Percentiles rank a stretch among this genome's conserved stretches.
phyloP scores from a whole-genome alignment of 2,797 vertebrate species.

The Pempheris klunzingeri region DNA sequence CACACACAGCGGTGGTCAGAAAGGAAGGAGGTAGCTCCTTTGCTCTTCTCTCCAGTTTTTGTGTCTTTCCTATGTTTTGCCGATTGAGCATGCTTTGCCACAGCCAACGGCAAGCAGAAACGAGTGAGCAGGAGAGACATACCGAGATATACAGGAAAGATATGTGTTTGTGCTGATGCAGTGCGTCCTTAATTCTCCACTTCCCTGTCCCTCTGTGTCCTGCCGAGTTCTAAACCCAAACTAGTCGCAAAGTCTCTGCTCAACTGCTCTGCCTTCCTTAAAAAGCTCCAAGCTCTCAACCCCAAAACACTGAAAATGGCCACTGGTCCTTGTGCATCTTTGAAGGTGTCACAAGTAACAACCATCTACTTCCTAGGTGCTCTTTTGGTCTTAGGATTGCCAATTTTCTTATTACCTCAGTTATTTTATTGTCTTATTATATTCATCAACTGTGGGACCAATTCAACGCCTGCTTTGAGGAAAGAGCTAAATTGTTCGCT shows the following conservation, averaged over 20 bases:
- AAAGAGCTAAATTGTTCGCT: slow-evolving; percentile 9
- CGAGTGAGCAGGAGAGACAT: slow-evolving; percentile 73
- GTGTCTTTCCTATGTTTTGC: slow-evolving; percentile 68
- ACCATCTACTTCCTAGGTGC: slow-evolving; percentile 7
- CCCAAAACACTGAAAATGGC: background rate
- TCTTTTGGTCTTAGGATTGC: slow-evolving; percentile 26
- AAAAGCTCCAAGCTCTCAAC: slow-evolving; percentile 1
- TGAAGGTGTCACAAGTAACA: slow-evolving; percentile 15
- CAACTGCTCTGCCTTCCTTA: slow-evolving; percentile 41
- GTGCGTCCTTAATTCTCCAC: slow-evolving; percentile 22
- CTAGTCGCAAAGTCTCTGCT: slow-evolving; percentile 50
- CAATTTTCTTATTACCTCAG: slow-evolving; percentile 6
- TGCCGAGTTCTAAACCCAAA: slow-evolving; percentile 21
- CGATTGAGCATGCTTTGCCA: slow-evolving; percentile 69
- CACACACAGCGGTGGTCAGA: slow-evolving; percentile 27
- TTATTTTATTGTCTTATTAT: slow-evolving; percentile 12
- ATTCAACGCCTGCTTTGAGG: background rate
- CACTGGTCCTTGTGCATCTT: background rate
- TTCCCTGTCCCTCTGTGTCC: slow-evolving; percentile 52
- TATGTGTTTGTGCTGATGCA: background rate
- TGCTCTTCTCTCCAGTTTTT: slow-evolving; percentile 45
- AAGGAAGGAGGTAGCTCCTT: slow-evolving; percentile 32
- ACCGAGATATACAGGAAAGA: too few relatives aligned
- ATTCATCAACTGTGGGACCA: slow-evolving; percentile 7
- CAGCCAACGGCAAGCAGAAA: slow-evolving; percentile 75